Conservation (phyloP, 37 sponge, comb jelly and placozoan genomes). For the Halisarca cf. caerulea region DNA sequence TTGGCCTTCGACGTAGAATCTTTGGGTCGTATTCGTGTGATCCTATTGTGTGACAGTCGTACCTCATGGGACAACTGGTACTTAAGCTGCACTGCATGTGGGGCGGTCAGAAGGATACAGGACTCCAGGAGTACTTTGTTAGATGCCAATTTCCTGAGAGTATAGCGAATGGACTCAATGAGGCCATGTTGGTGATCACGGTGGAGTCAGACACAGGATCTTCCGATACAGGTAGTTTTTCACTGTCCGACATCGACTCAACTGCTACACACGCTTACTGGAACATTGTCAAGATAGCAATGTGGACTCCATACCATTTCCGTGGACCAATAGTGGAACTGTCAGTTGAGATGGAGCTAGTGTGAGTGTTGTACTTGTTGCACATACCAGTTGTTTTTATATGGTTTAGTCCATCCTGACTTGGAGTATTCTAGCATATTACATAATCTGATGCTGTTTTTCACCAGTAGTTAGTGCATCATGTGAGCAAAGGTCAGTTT, state of each 20-base stretch:
- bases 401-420: no score
- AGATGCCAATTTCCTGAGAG: background rate
- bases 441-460: no score
- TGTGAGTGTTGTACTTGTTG: no score
- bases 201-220: background rate
- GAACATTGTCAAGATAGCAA: background rate
- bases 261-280: background rate
- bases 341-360: no score
- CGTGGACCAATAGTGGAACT: no score
- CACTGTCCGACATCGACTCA: background rate
- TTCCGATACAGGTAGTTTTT: background rate
- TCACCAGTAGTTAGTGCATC: no score
- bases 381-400: no score
- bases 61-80: constrained; percentile 17
- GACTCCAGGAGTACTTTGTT: background rate
- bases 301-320: no score
- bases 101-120: background rate
- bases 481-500: no score
- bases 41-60: background rate
- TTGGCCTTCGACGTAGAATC: background rate
- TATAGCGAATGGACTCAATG: background rate
- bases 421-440: no score
- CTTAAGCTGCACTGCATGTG: background rate
- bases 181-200: background rate
- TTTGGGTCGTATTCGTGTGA: background rate